A percentile compares a stretch with the other conserved stretches of the same genome.
Evolutionary conservation across 2,888 invertebrate species (phyloP).

Genomic region (Malacosoma neustria): DNA sequence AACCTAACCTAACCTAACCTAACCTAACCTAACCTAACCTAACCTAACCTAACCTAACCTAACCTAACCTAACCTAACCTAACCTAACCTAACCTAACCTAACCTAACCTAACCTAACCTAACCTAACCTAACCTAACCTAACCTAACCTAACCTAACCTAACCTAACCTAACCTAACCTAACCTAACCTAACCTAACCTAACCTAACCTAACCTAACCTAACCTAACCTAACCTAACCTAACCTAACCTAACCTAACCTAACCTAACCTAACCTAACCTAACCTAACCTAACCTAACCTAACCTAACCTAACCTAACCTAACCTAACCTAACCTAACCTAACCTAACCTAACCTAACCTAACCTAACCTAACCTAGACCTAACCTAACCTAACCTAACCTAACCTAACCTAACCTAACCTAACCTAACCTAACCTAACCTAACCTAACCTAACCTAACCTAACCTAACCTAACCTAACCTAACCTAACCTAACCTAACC

Average conservation of each 20-base stretch:
- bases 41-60: conserved; percentile 15
- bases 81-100: conserved; percentile 12
- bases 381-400: no score
- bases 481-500: no score
- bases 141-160: conserved; percentile 12
- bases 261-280: conserved; percentile 9
- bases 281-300: conserved; percentile 8
- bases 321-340: conserved; percentile 8
- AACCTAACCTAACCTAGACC: no score
- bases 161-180: conserved; percentile 9
- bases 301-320: conserved; percentile 6
- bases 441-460: no score
- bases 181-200: conserved; percentile 4
- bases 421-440: no score
- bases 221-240: conserved; percentile 10
- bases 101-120: conserved; percentile 11
- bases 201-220: conserved; percentile 8
- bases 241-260: conserved; percentile 8
- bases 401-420: no score
- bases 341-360: conserved; percentile 9
- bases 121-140: conserved; percentile 13
- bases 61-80: conserved; percentile 13
- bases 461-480: no score
- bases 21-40: conserved; percentile 16
- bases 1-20: conserved; percentile 15